These are phyloP conservation scores for Notarius quadriscutis DNA, from an alignment of 2,113 vertebrate species.

Conservation along the genomic window DNA sequence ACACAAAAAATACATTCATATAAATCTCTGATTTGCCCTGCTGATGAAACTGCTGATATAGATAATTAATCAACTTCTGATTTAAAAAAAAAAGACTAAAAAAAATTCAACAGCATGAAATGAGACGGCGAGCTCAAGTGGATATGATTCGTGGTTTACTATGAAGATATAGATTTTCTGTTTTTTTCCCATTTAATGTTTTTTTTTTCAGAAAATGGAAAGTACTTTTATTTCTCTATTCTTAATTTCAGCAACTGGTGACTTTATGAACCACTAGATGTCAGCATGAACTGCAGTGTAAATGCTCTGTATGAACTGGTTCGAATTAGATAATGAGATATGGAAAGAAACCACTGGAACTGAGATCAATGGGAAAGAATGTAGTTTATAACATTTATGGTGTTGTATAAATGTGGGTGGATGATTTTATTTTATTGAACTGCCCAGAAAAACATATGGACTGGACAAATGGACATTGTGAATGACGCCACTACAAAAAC, in stretches of 20 bases:
- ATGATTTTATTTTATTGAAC: not conserved
- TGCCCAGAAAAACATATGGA: not conserved
- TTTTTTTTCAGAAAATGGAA: not conserved
- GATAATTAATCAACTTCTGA: not conserved
- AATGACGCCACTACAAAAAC: not conserved
- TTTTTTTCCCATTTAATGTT: not conserved
- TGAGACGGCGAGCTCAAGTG: not conserved
- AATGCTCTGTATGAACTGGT: not conserved
- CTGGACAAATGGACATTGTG: not conserved
- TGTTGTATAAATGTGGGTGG: not conserved
- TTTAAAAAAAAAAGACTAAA: not conserved
- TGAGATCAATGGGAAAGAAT: not conserved
- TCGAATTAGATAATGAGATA: not conserved
- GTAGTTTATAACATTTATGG: not conserved
- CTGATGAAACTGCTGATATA: not conserved
- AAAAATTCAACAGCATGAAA: not conserved
- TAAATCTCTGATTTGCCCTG: not conserved
- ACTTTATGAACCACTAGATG: conserved; percentile 49
- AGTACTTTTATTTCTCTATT: not conserved
- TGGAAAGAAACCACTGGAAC: not conserved
- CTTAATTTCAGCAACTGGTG: not conserved
- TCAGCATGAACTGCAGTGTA: conserved; percentile 45
- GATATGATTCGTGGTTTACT: not conserved
- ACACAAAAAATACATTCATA: not conserved
- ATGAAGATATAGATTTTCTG: not conserved